A percentile compares a stretch with the other conserved stretches of the same genome.
Conservation (phyloP, 2,888 invertebrate species). For the Phoenoteleia sp. region DNA sequence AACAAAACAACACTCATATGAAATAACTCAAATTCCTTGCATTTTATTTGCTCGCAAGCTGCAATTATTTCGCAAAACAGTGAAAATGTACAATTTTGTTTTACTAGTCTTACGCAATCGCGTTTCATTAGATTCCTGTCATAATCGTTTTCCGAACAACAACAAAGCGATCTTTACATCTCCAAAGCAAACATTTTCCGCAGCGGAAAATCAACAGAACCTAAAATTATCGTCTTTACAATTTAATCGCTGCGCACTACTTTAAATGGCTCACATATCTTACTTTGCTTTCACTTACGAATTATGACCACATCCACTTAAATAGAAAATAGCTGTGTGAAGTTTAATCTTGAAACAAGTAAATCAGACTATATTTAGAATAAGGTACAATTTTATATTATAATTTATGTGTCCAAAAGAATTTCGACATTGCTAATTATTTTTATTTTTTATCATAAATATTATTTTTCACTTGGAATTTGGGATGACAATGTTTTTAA, state of each 20-base stretch:
- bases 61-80: conserved; percentile 12
- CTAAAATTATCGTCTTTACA: conserved; percentile 4
- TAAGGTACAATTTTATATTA: no score
- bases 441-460: no score
- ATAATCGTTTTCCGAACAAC: conserved; percentile 3
- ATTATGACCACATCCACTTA: not conserved
- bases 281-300: conserved; percentile 20
- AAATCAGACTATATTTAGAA: not conserved
- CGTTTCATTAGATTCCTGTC: conserved; percentile 10
- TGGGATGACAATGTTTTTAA: no score
- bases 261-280: not conserved
- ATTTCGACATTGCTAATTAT: no score
- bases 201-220: conserved; percentile 6
- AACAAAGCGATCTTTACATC: conserved; percentile 2
- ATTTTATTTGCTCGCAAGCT: not conserved
- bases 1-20: no score
- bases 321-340: not conserved
- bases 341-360: conserved; percentile 9
- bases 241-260: not conserved
- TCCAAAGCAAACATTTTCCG: not conserved
- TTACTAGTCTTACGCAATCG: conserved; percentile 21
- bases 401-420: no score
- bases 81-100: conserved; percentile 14
- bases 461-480: no score
- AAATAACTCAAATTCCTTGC: no score